Evolutionary conservation across 2,797 vertebrate species (phyloP), one percentile per base, ranked within the genome.

Genomic region (Danio aesculapii): DNA sequence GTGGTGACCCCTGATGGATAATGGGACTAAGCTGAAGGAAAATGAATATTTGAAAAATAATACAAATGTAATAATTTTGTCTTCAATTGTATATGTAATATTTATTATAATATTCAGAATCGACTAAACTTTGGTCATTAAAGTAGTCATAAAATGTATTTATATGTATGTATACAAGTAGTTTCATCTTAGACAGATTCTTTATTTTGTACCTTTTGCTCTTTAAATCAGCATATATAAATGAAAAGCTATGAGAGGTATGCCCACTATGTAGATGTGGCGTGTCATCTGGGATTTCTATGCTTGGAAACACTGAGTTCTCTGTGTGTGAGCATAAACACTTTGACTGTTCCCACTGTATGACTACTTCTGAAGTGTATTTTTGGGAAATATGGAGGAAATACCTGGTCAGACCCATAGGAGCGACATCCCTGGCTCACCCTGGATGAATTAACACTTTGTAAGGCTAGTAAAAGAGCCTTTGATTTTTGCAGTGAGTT

Each of bases 311-410:
- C 83, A 93, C 90, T 90, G 90, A 86, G 84, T 83, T 92, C 87
- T 87, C 90, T 93, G 89, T 93, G 52, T 89, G 81, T 81, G 83
- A n/a, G 61, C 87, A 88, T 86, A 90, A 88, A 91, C 92, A 92
- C 91, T 91, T 81, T 82, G 85, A 91, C 90, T 94, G 91, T 94
- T 91, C 88, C 90, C 86, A 90, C 88, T 90, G 87, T 86, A 84
- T 47, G 68, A 83, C 77, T 64, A 77, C 85, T 84, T 88, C 78
- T 49, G 86, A 90, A 88, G 71, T 90, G 88, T 89, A 89, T 91
- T 90, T 90, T 91, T 91, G 91, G 87, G 89, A 30, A 84, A 83
- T 72, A 77, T 66, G 78, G 82, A 83, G 90, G 88, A 92, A 92
- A 92, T 92, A 88, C 85, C 84, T 88, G 30, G 14, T 79, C 66